These are phyloP conservation scores for Pogonomyrmex barbatus DNA, from an alignment of 1,140 invertebrate species.

Conservation along the genomic window DNA sequence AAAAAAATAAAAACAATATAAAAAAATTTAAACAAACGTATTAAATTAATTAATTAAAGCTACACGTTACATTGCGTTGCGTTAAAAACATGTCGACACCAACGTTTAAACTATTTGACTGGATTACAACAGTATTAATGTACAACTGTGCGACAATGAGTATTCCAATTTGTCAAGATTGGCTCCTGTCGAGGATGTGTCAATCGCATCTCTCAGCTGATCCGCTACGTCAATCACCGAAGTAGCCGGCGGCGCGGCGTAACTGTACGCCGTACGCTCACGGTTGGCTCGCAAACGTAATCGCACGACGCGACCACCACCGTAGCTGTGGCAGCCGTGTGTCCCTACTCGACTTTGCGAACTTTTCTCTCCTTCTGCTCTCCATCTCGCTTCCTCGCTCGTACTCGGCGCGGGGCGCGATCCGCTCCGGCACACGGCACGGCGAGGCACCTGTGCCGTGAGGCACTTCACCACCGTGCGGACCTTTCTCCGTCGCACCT, in stretches of 20 bases:
- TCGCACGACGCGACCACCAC: slow-evolving; percentile 49
- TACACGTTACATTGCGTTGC: neutral
- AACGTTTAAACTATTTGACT: neutral
- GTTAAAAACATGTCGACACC: no score
- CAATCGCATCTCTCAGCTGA: slow-evolving; percentile 3
- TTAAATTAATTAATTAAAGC: neutral
- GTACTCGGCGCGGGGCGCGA: neutral
- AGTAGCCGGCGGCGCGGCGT: slow-evolving; percentile 24
- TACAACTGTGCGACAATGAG: neutral
- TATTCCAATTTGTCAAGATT: neutral
- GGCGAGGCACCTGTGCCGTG: slow-evolving; percentile 61
- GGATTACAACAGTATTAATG: neutral
- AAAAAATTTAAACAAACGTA: neutral
- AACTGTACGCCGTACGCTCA: slow-evolving; percentile 15
- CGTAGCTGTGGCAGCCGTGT: slow-evolving; percentile 38
- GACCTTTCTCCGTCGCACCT: slow-evolving; percentile 51
- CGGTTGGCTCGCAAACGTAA: slow-evolving; percentile 29
- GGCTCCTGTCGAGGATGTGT: neutral
- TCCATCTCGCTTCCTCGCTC: slow-evolving; percentile 36
- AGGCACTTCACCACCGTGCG: slow-evolving; percentile 25
- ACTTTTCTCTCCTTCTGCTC: slow-evolving; percentile 47
- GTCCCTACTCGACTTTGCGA: slow-evolving; percentile 32
- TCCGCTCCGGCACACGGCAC: slow-evolving; percentile 17
- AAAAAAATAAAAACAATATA: no score
- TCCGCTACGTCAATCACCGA: neutral